Evolutionary conservation across 2,888 invertebrate genomes (phyloP).

Genomic region (Standfussiana lucernea): DNA sequence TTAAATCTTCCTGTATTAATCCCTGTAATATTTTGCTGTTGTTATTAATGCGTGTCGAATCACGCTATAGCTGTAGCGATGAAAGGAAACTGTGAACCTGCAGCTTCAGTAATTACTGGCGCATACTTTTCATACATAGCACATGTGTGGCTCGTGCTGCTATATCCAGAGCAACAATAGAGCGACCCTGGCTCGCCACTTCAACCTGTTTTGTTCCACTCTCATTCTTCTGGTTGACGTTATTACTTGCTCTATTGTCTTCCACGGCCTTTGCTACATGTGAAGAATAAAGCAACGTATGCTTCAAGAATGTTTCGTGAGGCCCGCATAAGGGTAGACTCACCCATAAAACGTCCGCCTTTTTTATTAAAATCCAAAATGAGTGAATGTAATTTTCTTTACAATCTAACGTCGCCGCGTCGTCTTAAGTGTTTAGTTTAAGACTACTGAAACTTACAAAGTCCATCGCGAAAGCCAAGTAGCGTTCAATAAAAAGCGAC

Average conservation of each 20-base stretch:
- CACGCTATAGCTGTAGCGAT: background rate
- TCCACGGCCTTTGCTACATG: conserved; percentile 75
- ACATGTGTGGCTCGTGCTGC: conserved; percentile 51
- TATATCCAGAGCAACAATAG: conserved; percentile 75
- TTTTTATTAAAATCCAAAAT: conserved; percentile 50
- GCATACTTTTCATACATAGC: conserved; percentile 51
- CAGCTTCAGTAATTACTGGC: conserved; percentile 49
- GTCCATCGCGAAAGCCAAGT: conserved; percentile 69
- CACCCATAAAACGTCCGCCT: conserved; percentile 41
- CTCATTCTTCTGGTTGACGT: conserved; percentile 85
- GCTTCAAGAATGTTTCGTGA: conserved; percentile 63
- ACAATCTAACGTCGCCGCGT: conserved; percentile 45
- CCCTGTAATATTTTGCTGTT: background rate
- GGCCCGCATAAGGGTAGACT: conserved; percentile 24
- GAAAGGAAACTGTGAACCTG: conserved; percentile 26
- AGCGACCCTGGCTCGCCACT: conserved; percentile 78
- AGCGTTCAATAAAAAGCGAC: conserved; percentile 75
- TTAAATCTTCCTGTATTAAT: background rate
- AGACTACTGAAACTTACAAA: conserved; percentile 61
- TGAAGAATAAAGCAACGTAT: conserved; percentile 78
- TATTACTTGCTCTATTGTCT: conserved; percentile 83
- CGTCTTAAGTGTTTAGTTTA: conserved; percentile 45
- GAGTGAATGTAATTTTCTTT: conserved; percentile 55
- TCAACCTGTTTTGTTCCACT: conserved; percentile 85
- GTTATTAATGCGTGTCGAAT: conserved; percentile 8